Percentiles rank a stretch among this genome's conserved stretches.
These are phyloP conservation scores for Leptodirus hochenwartii DNA, from an alignment of 2,888 invertebrate species.

Conservation along the genomic window DNA sequence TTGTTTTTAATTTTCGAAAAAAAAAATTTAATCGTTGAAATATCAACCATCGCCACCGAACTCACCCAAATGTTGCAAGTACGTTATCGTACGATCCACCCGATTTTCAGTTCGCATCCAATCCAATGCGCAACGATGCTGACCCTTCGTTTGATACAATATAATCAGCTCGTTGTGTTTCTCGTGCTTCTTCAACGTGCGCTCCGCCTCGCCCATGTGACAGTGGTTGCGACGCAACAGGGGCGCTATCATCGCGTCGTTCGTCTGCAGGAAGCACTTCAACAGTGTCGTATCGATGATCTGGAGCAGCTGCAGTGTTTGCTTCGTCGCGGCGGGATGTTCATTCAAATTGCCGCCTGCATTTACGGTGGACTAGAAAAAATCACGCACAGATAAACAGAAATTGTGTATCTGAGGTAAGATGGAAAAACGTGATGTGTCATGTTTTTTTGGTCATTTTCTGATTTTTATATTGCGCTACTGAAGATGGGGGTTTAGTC, in stretches of 20 bases:
- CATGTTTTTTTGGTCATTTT: slow-evolving; percentile 1
- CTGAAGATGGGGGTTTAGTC: too few species aligned
- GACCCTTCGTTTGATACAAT: slow-evolving; percentile 84
- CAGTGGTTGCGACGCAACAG: slow-evolving; percentile 82
- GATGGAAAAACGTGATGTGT: too few species aligned
- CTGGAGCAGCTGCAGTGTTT: slow-evolving; percentile 43
- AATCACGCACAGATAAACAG: too few species aligned
- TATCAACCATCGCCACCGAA: too few species aligned
- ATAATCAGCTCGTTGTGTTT: slow-evolving; percentile 90
- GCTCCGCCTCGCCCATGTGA: slow-evolving; percentile 85
- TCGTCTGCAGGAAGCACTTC: slow-evolving; percentile 94
- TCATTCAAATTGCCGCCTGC: slow-evolving; percentile 25
- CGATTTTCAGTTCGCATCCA: slow-evolving; percentile 68
- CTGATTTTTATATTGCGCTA: slow-evolving; percentile 1
- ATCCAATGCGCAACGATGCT: slow-evolving; percentile 82
- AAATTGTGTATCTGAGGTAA: too few species aligned
- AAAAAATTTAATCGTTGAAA: too few species aligned
- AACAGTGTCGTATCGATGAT: slow-evolving; percentile 93
- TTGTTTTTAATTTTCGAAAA: too few species aligned
- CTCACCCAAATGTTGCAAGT: slow-evolving; percentile 83
- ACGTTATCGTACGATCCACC: slow-evolving; percentile 69
- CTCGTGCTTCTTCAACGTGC: slow-evolving; percentile 65
- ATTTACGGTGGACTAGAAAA: too few species aligned
- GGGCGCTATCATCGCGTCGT: slow-evolving; percentile 86
- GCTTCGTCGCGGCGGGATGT: slow-evolving; percentile 26